A percentile compares a stretch with the other conserved stretches of the same genome.
These are phyloP conservation scores for Columba guinea DNA, from an alignment of 2,797 vertebrate genomes.

Conservation along the genomic window DNA sequence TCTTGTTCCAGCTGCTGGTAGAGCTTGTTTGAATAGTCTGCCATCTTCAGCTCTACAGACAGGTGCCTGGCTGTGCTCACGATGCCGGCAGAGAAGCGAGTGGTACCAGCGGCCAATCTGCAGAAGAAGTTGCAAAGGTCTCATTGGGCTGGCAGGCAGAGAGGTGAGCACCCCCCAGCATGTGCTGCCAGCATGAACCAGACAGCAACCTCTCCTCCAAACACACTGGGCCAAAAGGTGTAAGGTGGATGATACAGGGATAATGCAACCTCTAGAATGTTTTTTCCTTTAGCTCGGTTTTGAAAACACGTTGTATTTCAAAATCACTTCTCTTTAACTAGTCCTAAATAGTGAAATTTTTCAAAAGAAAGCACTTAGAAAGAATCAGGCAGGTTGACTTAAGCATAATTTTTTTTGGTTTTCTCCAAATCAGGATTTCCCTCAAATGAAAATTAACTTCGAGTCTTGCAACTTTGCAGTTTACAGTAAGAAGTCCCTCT, in stretches of 20 bases:
- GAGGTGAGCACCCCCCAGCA: not conserved
- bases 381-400: too few species aligned
- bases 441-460: not conserved
- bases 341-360: not conserved
- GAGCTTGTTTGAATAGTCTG: slow-evolving; percentile 91
- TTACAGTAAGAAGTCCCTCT: not conserved
- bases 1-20: slow-evolving; percentile 91
- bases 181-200: not conserved
- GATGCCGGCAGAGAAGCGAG: slow-evolving; percentile 92
- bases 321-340: not conserved
- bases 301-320: rapidly evolving
- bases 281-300: not conserved
- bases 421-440: not conserved
- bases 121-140: not conserved
- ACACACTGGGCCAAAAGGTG: not conserved
- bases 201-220: not conserved
- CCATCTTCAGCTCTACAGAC: slow-evolving; percentile 93
- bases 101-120: slow-evolving; percentile 94
- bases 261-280: not conserved
- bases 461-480: not conserved
- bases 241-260: rapidly evolving
- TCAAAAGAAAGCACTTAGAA: not conserved
- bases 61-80: slow-evolving; percentile 90
- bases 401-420: too few species aligned
- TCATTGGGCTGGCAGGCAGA: not conserved